These are phyloP conservation scores for Entomobrya proxima DNA, from an alignment of 2,888 invertebrate species.

Conservation along the genomic window DNA sequence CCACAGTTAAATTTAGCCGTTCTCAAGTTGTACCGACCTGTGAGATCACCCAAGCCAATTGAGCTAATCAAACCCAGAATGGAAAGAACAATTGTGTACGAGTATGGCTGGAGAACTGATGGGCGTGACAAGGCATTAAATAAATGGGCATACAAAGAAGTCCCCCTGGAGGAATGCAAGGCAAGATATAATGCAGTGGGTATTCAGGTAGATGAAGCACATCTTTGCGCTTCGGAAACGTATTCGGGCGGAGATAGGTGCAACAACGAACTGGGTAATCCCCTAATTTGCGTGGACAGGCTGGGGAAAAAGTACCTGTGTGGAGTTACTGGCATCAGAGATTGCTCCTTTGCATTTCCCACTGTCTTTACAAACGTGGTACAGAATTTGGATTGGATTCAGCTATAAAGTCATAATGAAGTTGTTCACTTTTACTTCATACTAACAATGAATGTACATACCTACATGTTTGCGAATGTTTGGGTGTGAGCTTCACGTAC, in stretches of 20 bases:
- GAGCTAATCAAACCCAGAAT: slow-evolving; percentile 34
- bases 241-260: slow-evolving; percentile 42
- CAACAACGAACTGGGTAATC: slow-evolving; percentile 53
- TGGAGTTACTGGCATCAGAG: slow-evolving; percentile 29
- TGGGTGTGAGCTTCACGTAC: too few relatives aligned
- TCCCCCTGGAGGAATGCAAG: slow-evolving; percentile 34
- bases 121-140: slow-evolving; percentile 42
- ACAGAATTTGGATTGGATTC: slow-evolving; percentile 52
- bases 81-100: slow-evolving; percentile 40
- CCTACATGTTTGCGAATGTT: too few relatives aligned
- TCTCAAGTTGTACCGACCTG: slow-evolving; percentile 39
- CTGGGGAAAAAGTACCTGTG: slow-evolving; percentile 40
- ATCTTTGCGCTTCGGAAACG: slow-evolving; percentile 39
- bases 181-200: slow-evolving; percentile 49
- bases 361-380: slow-evolving; percentile 46
- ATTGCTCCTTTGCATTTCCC: slow-evolving; percentile 37
- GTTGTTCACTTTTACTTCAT: background rate
- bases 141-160: slow-evolving; percentile 43
- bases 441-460: too few relatives aligned
- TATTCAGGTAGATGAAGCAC: slow-evolving; percentile 46
- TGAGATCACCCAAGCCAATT: slow-evolving; percentile 22
- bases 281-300: slow-evolving; percentile 37
- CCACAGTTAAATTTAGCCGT: slow-evolving; percentile 48
- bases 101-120: slow-evolving; percentile 53
- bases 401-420: background rate